These are phyloP conservation scores for Sphenodon punctatus DNA, from an alignment of 2,797 vertebrate genomes.

Conservation along the genomic window DNA sequence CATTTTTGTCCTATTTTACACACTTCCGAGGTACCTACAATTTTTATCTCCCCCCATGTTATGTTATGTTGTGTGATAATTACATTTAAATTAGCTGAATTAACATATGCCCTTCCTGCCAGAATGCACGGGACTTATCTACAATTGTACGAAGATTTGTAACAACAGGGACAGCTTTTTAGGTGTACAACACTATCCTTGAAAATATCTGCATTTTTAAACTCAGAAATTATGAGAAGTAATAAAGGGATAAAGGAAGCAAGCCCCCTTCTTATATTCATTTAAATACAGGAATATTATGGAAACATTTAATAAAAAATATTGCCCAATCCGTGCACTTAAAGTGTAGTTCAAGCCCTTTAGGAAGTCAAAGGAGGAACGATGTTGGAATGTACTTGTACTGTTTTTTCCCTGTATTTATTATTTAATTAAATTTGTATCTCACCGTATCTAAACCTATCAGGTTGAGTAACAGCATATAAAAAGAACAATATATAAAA, in stretches of 20 bases:
- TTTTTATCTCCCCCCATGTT: too few relatives aligned
- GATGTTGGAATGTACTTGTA: neutral
- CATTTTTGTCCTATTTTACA: too few relatives aligned
- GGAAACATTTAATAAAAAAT: neutral
- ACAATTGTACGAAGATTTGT: too few relatives aligned
- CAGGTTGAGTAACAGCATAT: too few relatives aligned
- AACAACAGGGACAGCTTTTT: too few relatives aligned
- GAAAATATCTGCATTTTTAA: slow-evolving; percentile 27
- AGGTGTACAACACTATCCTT: neutral
- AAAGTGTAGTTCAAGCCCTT: neutral
- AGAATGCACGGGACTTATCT: neutral
- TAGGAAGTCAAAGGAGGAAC: neutral
- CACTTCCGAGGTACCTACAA: too few relatives aligned
- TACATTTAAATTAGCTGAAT: too few relatives aligned
- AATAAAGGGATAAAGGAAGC: slow-evolving; percentile 8
- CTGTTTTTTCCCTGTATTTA: neutral
- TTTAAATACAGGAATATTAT: neutral
- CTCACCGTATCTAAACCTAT: too few relatives aligned
- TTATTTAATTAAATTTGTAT: too few relatives aligned
- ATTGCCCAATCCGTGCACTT: neutral
- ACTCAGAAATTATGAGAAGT: slow-evolving; percentile 23
- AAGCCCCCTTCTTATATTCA: neutral
- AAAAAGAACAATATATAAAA: too few relatives aligned
- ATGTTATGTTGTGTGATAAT: too few relatives aligned
- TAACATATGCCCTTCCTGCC: too few relatives aligned